These are phyloP conservation scores for Cathartes aura DNA, from an alignment of 2,113 vertebrate species.

Conservation along the genomic window DNA sequence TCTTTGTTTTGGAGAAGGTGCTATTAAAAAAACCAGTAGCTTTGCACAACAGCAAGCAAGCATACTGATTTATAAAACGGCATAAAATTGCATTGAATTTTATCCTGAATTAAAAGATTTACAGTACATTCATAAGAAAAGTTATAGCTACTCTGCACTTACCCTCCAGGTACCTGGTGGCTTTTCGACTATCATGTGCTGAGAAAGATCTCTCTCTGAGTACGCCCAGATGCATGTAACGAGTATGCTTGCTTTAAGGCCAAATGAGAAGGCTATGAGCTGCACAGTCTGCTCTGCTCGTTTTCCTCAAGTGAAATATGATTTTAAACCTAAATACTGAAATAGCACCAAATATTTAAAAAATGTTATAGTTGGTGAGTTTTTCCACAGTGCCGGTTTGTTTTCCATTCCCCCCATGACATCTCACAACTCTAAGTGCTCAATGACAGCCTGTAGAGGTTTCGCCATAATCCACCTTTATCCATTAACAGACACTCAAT, in stretches of 20 bases:
- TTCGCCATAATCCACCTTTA: slow-evolving; percentile 84
- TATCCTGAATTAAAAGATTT: not conserved
- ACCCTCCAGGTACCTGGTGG: not conserved
- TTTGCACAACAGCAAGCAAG: not conserved
- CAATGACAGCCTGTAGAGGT: slow-evolving; percentile 84
- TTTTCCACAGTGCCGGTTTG: slow-evolving; percentile 60
- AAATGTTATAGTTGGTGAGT: slow-evolving; percentile 41
- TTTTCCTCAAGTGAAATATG: slow-evolving; percentile 36
- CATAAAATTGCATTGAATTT: not conserved
- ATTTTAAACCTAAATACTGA: slow-evolving; percentile 49
- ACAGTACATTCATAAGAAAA: not conserved
- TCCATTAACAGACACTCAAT: slow-evolving; percentile 91
- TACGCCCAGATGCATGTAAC: not conserved
- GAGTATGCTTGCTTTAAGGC: not conserved
- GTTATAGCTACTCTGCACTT: not conserved
- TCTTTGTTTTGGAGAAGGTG: not conserved
- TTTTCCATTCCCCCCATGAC: slow-evolving; percentile 68
- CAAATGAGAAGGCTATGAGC: not conserved
- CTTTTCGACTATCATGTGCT: not conserved
- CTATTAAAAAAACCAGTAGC: not conserved
- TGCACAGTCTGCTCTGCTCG: not conserved
- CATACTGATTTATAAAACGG: not conserved
- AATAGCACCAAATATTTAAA: slow-evolving; percentile 63
- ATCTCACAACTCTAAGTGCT: slow-evolving; percentile 82
- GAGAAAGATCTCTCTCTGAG: not conserved